A percentile compares a stretch with the other conserved stretches of the same genome.
These are phyloP conservation scores for Platycheirus albimanus DNA, from an alignment of 2,888 invertebrate genomes.

Conservation along the genomic window DNA sequence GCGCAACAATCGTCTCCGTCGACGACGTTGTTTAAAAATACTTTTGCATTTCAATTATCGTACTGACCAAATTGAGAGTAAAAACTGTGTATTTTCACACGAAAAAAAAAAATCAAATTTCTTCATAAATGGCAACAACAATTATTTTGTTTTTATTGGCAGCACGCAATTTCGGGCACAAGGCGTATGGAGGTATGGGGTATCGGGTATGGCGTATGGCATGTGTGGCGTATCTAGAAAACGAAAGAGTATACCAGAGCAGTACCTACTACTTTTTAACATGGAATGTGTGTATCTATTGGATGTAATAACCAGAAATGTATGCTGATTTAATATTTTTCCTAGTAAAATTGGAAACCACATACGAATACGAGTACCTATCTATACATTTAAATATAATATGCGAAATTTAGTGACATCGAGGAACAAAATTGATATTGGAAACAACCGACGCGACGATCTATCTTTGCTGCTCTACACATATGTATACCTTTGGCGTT, in stretches of 20 bases:
- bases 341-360: constrained; percentile 8
- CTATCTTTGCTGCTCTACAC: constrained; percentile 4
- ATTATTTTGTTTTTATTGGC: neutral
- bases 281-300: constrained; percentile 34
- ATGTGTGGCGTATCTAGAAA: neutral
- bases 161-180: neutral
- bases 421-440: constrained; percentile 53
- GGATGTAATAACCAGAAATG: constrained; percentile 56
- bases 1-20: constrained; percentile 34
- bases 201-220: too few species aligned
- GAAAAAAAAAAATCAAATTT: constrained; percentile 17
- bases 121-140: constrained; percentile 5
- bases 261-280: neutral
- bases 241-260: neutral
- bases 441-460: too few species aligned
- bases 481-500: neutral
- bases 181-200: too few species aligned
- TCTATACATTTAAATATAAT: too few species aligned
- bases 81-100: constrained; percentile 2
- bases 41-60: constrained; percentile 32
- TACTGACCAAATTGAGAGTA: neutral
- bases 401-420: constrained; percentile 25
- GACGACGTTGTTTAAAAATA: constrained; percentile 2
- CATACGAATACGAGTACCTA: neutral
- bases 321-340: constrained; percentile 61